Evolutionary conservation across 2,888 invertebrate species (phyloP).

Genomic region (Dione juno): DNA sequence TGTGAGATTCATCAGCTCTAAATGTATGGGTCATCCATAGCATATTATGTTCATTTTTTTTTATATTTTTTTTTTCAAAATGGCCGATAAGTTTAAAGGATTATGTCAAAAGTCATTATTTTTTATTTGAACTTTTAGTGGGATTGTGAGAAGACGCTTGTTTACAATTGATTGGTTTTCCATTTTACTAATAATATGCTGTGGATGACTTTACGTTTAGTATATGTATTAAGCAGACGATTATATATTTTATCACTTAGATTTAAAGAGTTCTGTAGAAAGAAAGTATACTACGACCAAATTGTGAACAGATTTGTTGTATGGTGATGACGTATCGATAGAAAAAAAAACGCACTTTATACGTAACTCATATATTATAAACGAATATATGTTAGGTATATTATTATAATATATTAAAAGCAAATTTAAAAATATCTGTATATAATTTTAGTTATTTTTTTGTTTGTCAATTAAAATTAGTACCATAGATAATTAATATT

Average conservation of each 20-base stretch:
- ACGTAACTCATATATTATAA: too few relatives aligned
- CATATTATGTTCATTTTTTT: neutral
- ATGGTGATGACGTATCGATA: slow-evolving; percentile 5
- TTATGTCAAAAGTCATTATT: too few relatives aligned
- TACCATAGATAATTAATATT: neutral
- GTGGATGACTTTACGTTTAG: slow-evolving; percentile 18
- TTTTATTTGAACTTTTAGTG: too few relatives aligned
- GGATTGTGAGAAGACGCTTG: too few relatives aligned
- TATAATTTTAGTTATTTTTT: neutral
- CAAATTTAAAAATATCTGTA: neutral
- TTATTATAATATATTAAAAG: too few relatives aligned
- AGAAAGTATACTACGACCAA: slow-evolving; percentile 33
- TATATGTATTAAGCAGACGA: slow-evolving; percentile 24
- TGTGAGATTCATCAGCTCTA: slow-evolving; percentile 61
- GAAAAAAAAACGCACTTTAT: neutral
- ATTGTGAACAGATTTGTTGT: slow-evolving; percentile 24
- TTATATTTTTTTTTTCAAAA: too few relatives aligned
- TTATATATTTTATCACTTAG: slow-evolving; percentile 37
- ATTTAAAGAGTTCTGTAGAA: slow-evolving; percentile 36
- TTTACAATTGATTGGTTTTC: too few relatives aligned
- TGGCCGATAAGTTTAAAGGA: too few relatives aligned
- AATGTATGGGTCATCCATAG: slow-evolving; percentile 12
- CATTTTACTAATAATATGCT: neutral
- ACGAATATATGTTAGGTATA: too few relatives aligned
- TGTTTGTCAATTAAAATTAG: neutral